Conservation (phyloP, 2,113 vertebrate genomes). For the Heterocephalus glaber region DNA sequence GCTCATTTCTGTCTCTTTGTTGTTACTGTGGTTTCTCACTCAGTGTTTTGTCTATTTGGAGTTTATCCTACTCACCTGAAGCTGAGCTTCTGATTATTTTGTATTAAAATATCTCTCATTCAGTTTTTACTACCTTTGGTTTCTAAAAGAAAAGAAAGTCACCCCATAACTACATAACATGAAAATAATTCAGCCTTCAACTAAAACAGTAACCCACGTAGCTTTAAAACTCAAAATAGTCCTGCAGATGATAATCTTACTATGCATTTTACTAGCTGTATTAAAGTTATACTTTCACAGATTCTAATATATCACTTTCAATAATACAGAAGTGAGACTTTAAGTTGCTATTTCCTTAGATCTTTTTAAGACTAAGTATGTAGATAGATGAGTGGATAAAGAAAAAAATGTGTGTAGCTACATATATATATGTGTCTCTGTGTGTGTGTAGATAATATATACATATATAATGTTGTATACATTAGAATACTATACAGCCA, state of each 20-base stretch:
- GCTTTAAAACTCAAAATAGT: neutral
- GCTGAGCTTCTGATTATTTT: neutral
- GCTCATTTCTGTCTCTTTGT: neutral
- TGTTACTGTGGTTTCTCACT: neutral
- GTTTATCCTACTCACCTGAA: neutral
- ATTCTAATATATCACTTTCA: neutral
- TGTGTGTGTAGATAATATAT: neutral
- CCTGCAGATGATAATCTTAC: neutral
- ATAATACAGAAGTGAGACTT: neutral
- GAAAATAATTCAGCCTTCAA: neutral
- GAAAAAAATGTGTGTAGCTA: neutral
- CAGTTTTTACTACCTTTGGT: neutral
- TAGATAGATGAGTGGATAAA: neutral
- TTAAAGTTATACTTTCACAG: neutral
- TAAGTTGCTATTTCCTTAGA: neutral
- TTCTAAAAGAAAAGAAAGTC: neutral
- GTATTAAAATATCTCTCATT: neutral
- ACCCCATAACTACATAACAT: neutral
- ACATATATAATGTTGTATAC: neutral
- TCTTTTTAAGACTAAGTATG: neutral
- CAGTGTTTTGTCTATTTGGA: neutral
- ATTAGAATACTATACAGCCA: neutral
- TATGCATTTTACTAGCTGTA: neutral
- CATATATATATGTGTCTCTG: no score
- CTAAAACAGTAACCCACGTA: neutral